Base-by-base conservation (phyloP, 2,797 vertebrate genomes). In the Macroramphosus scolopax region DNA sequence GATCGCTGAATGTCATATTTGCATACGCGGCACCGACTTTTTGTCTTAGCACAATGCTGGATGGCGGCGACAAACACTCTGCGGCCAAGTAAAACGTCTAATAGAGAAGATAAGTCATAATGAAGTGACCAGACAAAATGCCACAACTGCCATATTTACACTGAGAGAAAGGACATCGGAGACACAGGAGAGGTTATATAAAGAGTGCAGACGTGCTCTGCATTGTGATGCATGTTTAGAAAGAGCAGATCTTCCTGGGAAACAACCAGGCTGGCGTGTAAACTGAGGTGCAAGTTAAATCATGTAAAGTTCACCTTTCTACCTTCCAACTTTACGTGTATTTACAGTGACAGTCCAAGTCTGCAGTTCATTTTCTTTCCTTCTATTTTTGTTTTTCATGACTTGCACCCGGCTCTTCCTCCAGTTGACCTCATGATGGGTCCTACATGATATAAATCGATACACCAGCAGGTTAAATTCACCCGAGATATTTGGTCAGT, bases 1-100 rank as follows among this genome's bases (percentile, higher is more conserved):
- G 66, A 75, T 79, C n/a, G 63, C 54, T 87, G 88, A 90, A 90
- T 90, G 89, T 90, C 88, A 89, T 76, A 91, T 91, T 90, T 85
- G 88, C 89, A 90, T 91, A 89, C 72, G 48, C 60, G 49, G 64
- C 70, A 77, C 45, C 57, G 84, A 86, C 82, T 81, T 85, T 79
- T 81, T 72, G 74, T 84, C 81, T 73, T 77, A 52, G 74, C 66
- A 67, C 80, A 81, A 84, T 75, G 73, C 71, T 64, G 66, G 68
- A 33, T 77, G 68, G 65, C 64, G 63, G 65, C 32, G 63, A 74
- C 56, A 40, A 51, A 59, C 54, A 61, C 59, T 69, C 68, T 68
- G 64, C 29, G 11, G 75, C 70, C 36, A 48, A 77, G 71, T 64
- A 64, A 74, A 74, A 77, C 24, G 64, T 75, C 82, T 87, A 83